These are phyloP conservation scores for Panagrolaimus sp. DNA, from an alignment of 1,140 invertebrate genomes.

Conservation along the genomic window DNA sequence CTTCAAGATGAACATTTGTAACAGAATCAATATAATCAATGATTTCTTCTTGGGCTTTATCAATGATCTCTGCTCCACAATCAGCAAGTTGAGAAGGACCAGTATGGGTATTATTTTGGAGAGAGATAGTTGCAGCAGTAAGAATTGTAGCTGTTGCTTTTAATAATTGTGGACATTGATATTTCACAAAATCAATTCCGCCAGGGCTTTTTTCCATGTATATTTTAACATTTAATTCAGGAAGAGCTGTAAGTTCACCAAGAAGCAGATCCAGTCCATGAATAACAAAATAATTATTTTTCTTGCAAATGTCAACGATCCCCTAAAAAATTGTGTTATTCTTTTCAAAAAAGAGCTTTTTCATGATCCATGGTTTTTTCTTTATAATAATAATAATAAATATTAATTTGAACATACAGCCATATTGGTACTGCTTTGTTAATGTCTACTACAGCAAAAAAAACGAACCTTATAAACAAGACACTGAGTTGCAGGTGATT, in stretches of 20 bases:
- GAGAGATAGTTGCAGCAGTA: not conserved
- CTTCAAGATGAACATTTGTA: not conserved
- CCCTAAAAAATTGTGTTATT: not conserved
- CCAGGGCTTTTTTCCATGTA: not conserved
- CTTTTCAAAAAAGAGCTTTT: too few species aligned
- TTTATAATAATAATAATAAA: too few species aligned
- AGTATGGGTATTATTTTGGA: not conserved
- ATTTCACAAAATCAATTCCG: not conserved
- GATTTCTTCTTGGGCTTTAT: not conserved
- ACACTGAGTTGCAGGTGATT: not conserved
- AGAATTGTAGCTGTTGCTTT: not conserved
- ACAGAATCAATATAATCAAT: not conserved
- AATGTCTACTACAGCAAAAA: not conserved
- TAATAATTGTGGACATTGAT: not conserved
- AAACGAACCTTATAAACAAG: constrained; percentile 7
- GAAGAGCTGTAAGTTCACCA: not conserved
- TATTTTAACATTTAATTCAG: not conserved
- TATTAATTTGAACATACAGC: too few species aligned
- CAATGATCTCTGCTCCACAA: not conserved
- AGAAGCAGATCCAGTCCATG: not conserved
- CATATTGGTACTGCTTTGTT: too few species aligned
- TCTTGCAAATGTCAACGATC: constrained; percentile 6
- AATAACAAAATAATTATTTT: not conserved
- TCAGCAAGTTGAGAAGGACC: not conserved
- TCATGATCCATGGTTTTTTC: too few species aligned